These are phyloP conservation scores for Tenthredo amoena DNA, from an alignment of 2,888 invertebrate genomes.

Conservation along the genomic window DNA sequence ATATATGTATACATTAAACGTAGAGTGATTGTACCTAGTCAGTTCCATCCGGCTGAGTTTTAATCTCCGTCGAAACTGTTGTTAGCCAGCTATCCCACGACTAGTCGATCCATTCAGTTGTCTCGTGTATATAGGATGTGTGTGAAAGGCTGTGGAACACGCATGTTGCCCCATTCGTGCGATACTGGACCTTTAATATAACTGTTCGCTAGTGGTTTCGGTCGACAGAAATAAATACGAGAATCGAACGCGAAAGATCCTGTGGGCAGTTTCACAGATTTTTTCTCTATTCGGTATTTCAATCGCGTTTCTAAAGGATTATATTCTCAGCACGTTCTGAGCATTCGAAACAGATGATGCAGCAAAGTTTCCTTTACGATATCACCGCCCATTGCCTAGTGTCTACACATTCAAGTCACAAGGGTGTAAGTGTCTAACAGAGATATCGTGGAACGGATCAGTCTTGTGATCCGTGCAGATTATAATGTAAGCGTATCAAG, in stretches of 20 bases:
- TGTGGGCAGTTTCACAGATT: neutral
- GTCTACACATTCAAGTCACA: neutral
- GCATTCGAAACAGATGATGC: constrained; percentile 48
- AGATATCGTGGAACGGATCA: constrained; percentile 10
- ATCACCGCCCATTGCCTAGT: constrained; percentile 11
- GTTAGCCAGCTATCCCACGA: constrained; percentile 17
- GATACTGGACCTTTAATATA: constrained; percentile 9
- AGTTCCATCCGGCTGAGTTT: constrained; percentile 47
- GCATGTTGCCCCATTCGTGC: neutral
- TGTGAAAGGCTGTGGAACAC: neutral
- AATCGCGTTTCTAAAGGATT: constrained; percentile 20
- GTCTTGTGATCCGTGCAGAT: neutral
- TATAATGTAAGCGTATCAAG: constrained; percentile 4
- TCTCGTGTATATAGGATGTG: neutral
- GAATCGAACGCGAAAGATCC: neutral
- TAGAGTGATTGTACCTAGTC: constrained; percentile 44
- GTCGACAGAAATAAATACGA: constrained; percentile 9
- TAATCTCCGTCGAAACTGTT: constrained; percentile 45
- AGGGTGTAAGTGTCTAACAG: neutral
- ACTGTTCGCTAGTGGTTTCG: neutral
- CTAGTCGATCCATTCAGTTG: constrained; percentile 34
- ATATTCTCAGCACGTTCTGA: constrained; percentile 42
- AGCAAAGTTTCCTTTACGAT: constrained; percentile 8
- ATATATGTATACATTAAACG: neutral
- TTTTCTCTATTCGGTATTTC: constrained; percentile 27